Evolutionary conservation across 2,113 vertebrate species (phyloP), one percentile per base, ranked within the genome.

Genomic region (Copsychus sechellarum): DNA sequence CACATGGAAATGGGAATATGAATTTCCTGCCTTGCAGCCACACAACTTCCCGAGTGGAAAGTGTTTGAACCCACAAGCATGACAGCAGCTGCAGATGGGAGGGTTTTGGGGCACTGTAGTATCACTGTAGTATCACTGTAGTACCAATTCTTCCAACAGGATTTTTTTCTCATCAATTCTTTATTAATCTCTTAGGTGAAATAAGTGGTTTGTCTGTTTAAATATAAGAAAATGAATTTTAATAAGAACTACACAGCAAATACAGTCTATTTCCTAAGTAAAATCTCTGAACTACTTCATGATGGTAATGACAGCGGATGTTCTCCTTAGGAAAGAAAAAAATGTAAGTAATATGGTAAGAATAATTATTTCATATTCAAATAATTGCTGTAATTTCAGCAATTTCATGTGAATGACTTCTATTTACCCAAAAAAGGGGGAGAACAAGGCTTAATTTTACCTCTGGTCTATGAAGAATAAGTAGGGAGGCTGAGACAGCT

Each of bases 81-180:
- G 15, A 14, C 23, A 38, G 33, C 12, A 56, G 28, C 4, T 51
- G 43, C 33, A 62, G 26, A 43, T 56, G 33, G 81, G 51, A 64
- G 17, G 6, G 21, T 74, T 66, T 14, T 48, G n/a, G 25, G 48
- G 7, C 34, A 60, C 13, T 31, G 8, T 1, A 36, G 9, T 7
- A 47, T 5, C 23, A 58, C 14, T 33, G 8, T 0, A 60, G 11
- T 7, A 47, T 5, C 23, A 58, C 14, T 33, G 8, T 0, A 60
- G 11, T 4, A 70, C 6, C 24, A 62, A 9, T 12, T 58, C 16
- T 43, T 58, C 15, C 9, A 71, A 74, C 1, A 54, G 22, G 34
- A 3, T 54, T 14, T 58, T 90, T 90, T 86, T 50, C 48, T 72
- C 26, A 73, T 50, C 45, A 54, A 51, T 15, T 88, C 40, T 18